Evolutionary conservation across 2,113 vertebrate species (phyloP), one percentile per base, ranked within the genome.

Genomic region (Coturnix japonica): DNA sequence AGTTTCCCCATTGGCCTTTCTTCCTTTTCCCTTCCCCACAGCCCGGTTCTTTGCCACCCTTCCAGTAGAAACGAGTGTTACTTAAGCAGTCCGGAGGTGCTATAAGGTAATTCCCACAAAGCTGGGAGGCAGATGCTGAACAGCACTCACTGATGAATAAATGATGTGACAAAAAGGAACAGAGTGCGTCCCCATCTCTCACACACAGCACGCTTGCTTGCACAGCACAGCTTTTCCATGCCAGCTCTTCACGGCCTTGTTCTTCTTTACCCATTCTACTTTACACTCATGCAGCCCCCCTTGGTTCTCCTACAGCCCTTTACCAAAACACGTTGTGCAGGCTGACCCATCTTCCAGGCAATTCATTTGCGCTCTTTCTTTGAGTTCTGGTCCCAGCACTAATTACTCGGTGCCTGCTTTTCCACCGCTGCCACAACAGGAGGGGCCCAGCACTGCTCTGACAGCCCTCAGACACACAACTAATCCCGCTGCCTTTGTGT

Each of bases 91-190:
- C 66, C 74, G 39, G 87, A 78, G 47, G 11, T 75, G 37, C 70
- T 2, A 1, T 54, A 53, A 65, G 57, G 57, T 46, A 87, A 77
- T 73, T 92, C 20, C 64, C 54, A 60, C 39, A 83, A 63, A 83
- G 39, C 2, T 2, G 75, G 80, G 70, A 79, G 22, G 21, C 6
- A 57, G 65, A 49, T 3, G 19, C 73, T 81, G 61, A 91, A 91
- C 37, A 91, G 41, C 59, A 66, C 59, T 90, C 87, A 85, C 65
- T 81, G 63, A 91, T 89, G 54, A 94, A 95, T 88, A 91, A 96
- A 86, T 84, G 57, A 95, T 89, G 70, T 41, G 77, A 84, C 81
- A 89, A 91, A 95, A 90, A 78, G 64, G 80, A 88, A 49, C 9
- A 75, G 49, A 73, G 61, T n/a, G 23, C 67, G 14, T 33, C 14